Evolutionary conservation across 2,113 vertebrate genomes (phyloP), one percentile per base, ranked within the genome.

Genomic region (Coracopsis vasa): DNA sequence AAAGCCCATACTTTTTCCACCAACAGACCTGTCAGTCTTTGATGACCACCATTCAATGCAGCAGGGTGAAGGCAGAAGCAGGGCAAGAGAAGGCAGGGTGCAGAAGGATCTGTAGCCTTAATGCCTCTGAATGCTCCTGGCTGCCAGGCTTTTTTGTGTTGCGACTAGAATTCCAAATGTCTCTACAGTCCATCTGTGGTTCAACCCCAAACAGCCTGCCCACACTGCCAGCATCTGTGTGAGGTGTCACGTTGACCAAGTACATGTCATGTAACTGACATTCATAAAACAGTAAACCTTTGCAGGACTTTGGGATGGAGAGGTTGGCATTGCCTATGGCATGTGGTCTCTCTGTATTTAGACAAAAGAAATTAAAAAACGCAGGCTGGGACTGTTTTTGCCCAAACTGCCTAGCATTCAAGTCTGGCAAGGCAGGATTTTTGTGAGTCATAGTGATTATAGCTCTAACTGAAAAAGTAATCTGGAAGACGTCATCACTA

Each of bases 281-380:
- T 71, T 71, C 10, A 16, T 6, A n/a, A 7, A 83, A 25, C 42
- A 64, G 25, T 37, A 80, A 70, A 85, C 45, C 48, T 88, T 53
- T 64, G 28, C 31, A 60, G 44, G 29, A 54, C 23, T 74, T 66
- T 18, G 23, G 37, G 21, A 86, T 29, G 19, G 23, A 80, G 67
- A 67, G 3, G 33, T 67, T 69, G 73, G 23, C 33, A 37, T 64
- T 4, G 0, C 21, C 23, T 51, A 0, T 2, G 3, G 16, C 17
- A 48, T 35, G 5, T 47, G 33, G 44, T 65, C 8, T 70, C 42
- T 78, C 44, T 50, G 21, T 37, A 16, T 65, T 73, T 61, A 85
- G 60, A 31, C 24, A 73, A 86, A 75, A 72, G 44, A 86, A 86
- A 61, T 29, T 25, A 29, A 83, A 60, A 95, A n/a, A 15, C 35